These are phyloP conservation scores for Notodonta ziczac DNA, from an alignment of 2,888 invertebrate species.

Conservation along the genomic window DNA sequence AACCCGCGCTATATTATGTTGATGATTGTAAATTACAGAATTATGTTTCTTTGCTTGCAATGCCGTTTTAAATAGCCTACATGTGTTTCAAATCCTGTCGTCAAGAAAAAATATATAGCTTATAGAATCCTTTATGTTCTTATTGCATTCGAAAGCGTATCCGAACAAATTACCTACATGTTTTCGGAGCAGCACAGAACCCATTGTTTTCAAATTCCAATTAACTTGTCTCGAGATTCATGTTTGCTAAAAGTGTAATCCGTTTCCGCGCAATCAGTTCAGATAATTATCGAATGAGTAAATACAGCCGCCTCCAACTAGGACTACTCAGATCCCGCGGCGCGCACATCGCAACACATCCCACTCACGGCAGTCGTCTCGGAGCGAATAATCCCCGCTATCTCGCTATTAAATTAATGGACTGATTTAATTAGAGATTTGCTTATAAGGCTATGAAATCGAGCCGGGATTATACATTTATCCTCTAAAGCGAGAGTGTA, in stretches of 20 bases:
- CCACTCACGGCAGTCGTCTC: background rate
- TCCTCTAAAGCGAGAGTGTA: background rate
- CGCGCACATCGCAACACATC: background rate
- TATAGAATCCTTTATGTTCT: too few species aligned
- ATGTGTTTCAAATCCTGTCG: too few species aligned
- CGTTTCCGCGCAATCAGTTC: background rate
- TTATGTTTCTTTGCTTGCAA: too few species aligned
- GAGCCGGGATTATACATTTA: constrained; percentile 9
- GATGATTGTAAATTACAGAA: too few species aligned
- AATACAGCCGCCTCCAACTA: constrained; percentile 3
- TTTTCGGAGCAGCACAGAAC: background rate
- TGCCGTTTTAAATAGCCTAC: too few species aligned
- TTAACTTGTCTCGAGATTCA: background rate
- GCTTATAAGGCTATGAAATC: constrained; percentile 21
- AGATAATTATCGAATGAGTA: constrained; percentile 3
- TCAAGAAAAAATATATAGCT: too few species aligned
- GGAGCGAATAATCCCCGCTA: constrained; percentile 22
- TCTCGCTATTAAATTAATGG: constrained; percentile 28
- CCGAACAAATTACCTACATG: background rate
- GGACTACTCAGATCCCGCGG: background rate
- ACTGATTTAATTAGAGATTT: constrained; percentile 34
- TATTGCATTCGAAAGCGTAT: too few species aligned
- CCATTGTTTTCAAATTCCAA: background rate
- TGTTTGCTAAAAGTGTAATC: constrained; percentile 1
- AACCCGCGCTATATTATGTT: background rate